phyloP scores from a whole-genome alignment of 2,888 invertebrate genomes.

The Balanococcus diminutus region DNA sequence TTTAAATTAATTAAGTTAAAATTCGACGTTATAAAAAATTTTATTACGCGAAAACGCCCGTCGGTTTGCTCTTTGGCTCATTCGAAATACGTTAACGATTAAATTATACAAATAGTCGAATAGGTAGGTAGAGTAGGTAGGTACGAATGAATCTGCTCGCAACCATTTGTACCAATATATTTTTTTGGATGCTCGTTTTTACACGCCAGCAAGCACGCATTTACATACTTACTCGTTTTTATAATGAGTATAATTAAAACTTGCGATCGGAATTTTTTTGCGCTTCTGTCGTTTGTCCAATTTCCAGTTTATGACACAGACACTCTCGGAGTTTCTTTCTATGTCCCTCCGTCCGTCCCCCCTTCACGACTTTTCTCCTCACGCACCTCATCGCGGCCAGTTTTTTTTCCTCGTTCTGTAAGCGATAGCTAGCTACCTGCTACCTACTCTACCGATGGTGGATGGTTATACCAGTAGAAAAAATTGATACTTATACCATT shows the following conservation, averaged over 20 bases:
- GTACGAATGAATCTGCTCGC: not conserved
- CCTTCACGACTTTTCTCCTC: not conserved
- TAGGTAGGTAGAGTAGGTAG: no score
- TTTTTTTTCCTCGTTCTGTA: no score
- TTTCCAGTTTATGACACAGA: not conserved
- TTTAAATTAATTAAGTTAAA: not conserved
- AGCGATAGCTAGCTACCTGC: no score
- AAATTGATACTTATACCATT: no score
- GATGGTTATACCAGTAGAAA: no score
- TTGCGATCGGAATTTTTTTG: not conserved
- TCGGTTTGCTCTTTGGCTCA: not conserved
- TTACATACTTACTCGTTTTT: slow-evolving; percentile 25
- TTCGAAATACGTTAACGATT: slow-evolving; percentile 35
- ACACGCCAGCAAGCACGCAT: not conserved
- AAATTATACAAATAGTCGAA: slow-evolving; percentile 44
- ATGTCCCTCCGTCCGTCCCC: no score
- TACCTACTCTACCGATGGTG: no score
- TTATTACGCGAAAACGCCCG: slow-evolving; percentile 7
- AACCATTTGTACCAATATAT: not conserved
- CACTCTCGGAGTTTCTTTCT: no score
- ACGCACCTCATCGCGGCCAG: no score
- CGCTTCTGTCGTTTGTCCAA: slow-evolving; percentile 3
- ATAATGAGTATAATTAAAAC: slow-evolving; percentile 34
- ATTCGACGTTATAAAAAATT: slow-evolving; percentile 3
- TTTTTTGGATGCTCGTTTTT: not conserved